phyloP scores from a whole-genome alignment of 1,140 invertebrate species.

The Drusus annulatus region DNA sequence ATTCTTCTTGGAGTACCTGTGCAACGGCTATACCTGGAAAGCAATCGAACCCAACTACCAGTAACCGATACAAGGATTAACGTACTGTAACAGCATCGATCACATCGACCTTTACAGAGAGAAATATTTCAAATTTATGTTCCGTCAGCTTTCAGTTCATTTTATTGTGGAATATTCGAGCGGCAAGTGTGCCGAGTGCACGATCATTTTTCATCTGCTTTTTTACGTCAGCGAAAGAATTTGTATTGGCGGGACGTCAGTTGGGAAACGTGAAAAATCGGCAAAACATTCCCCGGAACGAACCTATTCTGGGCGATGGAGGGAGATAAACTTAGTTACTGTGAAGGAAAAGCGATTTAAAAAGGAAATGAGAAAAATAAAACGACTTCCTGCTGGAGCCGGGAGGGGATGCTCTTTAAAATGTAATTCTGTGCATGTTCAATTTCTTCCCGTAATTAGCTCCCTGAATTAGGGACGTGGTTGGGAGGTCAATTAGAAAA shows the following conservation, averaged over 20 bases:
- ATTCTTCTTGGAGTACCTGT: no score
- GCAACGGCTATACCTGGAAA: no score
- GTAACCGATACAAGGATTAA: no score
- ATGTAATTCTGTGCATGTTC: no score
- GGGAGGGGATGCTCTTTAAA: background rate
- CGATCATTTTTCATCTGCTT: constrained; percentile 20
- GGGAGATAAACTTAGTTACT: background rate
- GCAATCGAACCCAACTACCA: no score
- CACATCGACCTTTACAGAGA: no score
- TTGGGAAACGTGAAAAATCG: constrained; percentile 20
- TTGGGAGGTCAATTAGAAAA: no score
- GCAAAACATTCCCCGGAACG: background rate
- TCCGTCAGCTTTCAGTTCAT: background rate
- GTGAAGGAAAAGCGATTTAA: constrained; percentile 12
- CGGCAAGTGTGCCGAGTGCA: background rate
- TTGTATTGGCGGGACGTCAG: constrained; percentile 11
- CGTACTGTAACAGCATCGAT: no score
- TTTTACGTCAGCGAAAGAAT: constrained; percentile 4
- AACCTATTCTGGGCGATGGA: background rate
- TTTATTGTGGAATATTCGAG: constrained; percentile 7
- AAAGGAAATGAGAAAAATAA: constrained; percentile 5
- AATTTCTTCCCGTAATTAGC: no score
- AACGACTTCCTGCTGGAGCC: background rate
- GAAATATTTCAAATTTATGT: no score
- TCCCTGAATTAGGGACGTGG: no score